Base-by-base conservation (phyloP, 2,113 vertebrate species). In the Pedetes capensis region DNA sequence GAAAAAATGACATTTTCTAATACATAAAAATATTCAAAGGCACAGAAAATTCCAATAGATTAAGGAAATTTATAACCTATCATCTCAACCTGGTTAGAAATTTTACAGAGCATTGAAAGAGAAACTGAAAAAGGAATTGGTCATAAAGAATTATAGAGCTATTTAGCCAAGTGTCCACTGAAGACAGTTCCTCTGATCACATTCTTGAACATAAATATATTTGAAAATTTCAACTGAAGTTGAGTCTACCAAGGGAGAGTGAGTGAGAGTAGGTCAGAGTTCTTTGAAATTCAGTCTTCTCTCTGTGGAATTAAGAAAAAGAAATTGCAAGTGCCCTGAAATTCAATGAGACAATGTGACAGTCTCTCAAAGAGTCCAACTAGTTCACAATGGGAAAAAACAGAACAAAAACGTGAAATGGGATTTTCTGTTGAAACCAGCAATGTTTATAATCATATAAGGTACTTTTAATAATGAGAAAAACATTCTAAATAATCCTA, bases 281-380 rank as follows among this genome's bases (percentile, higher is more conserved):
- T 83, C 92, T 97, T 96, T 94, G 88, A 61, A 96, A 83, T 96
- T 97, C 82, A 82, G 83, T 94, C 93, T 94, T 95, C 32, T 97
- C 94, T 80, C 96, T 85, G 86, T 96, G 76, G 93, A 96, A 86
- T 94, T 95, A 44, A 95, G 96, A 84, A 61, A 95, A 97, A 96
- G 66, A 97, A 93, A 2, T 22, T 2, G 39, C 32, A 49, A 96
- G 96, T 97, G 97, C 97, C 95, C 94, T 96, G 97, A 97, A 98
- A 98, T 92, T 90, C 93, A 97, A 96, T 97, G 96, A 96, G 96
- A 91, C 20, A 55, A 42, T 8, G 8, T 84, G 74, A 0, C 0
- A 8, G 34, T 89, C 93, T 88, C 87, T 93, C 85, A 96, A 92
- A 93, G 96, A 64, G 47, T 86, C 93, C 92, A 95, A 94, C 83